A percentile compares a stretch with the other conserved stretches of the same genome.
These are phyloP conservation scores for Goniozus legneri DNA, from an alignment of 1,140 invertebrate genomes.

Conservation along the genomic window DNA sequence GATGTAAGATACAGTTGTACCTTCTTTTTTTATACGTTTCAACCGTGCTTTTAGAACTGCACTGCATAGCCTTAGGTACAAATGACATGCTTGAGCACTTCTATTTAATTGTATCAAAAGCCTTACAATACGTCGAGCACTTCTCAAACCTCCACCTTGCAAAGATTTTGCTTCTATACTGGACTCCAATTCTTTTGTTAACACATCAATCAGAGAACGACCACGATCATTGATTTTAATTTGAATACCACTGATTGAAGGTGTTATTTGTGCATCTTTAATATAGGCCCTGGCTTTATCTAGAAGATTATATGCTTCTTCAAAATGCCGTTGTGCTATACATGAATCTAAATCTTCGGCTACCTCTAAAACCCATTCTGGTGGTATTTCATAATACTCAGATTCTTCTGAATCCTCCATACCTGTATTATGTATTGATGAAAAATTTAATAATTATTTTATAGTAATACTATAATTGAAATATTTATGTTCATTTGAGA, in stretches of 20 bases:
- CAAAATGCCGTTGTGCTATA: conserved; percentile 96
- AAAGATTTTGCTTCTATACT: conserved; percentile 79
- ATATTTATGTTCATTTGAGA: background rate
- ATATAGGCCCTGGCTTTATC: conserved; percentile 68
- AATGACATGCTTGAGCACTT: conserved; percentile 74
- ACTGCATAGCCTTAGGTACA: conserved; percentile 83
- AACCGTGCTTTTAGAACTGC: conserved; percentile 78
- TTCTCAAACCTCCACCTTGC: conserved; percentile 83
- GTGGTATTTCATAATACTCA: conserved; percentile 58
- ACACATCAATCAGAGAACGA: conserved; percentile 75
- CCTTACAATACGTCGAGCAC: conserved; percentile 79
- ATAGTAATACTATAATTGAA: background rate
- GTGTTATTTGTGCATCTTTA: conserved; percentile 42
- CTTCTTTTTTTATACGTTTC: conserved; percentile 84
- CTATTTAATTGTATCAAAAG: conserved; percentile 84
- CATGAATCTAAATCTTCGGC: conserved; percentile 94
- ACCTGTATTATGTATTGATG: conserved; percentile 23
- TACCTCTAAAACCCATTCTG: conserved; percentile 89
- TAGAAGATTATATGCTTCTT: conserved; percentile 86
- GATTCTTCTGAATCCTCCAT: conserved; percentile 55
- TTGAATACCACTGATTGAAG: conserved; percentile 46
- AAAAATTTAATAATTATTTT: background rate
- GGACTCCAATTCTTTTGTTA: conserved; percentile 85
- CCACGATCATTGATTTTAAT: conserved; percentile 61
- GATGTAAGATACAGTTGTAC: conserved; percentile 80